These are phyloP conservation scores for Gibbula magus DNA, from an alignment of 2,888 invertebrate species.

Conservation along the genomic window DNA sequence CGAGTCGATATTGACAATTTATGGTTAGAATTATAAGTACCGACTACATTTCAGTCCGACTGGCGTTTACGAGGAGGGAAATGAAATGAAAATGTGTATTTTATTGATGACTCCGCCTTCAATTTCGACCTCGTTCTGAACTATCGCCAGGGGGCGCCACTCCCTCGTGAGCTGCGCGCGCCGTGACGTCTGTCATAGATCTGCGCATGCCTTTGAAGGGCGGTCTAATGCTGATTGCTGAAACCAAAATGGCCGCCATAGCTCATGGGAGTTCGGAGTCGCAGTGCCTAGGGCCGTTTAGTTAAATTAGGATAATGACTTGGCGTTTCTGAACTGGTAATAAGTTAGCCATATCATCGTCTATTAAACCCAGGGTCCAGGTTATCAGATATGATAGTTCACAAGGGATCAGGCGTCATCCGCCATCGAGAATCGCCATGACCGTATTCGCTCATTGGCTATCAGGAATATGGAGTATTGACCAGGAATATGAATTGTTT, in stretches of 20 bases:
- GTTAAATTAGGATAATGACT: conserved; percentile 6
- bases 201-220: background rate
- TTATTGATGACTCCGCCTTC: conserved; percentile 1
- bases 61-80: background rate
- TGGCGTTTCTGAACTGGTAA: background rate
- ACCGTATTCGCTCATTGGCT: too few relatives aligned
- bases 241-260: background rate
- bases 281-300: background rate
- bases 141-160: background rate
- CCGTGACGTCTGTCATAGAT: conserved; percentile 1
- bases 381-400: too few relatives aligned
- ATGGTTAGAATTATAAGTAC: background rate
- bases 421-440: too few relatives aligned
- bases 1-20: background rate
- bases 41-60: background rate
- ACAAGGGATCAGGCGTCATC: too few relatives aligned
- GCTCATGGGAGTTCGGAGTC: background rate
- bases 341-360: background rate
- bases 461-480: too few relatives aligned
- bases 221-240: background rate
- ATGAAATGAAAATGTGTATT: background rate
- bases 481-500: too few relatives aligned
- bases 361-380: background rate
- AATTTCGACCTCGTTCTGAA: background rate
- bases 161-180: conserved; percentile 8